A percentile compares a stretch with the other conserved stretches of the same genome.
phyloP scores from a whole-genome alignment of 2,797 vertebrate species.

The Falco rusticolus region DNA sequence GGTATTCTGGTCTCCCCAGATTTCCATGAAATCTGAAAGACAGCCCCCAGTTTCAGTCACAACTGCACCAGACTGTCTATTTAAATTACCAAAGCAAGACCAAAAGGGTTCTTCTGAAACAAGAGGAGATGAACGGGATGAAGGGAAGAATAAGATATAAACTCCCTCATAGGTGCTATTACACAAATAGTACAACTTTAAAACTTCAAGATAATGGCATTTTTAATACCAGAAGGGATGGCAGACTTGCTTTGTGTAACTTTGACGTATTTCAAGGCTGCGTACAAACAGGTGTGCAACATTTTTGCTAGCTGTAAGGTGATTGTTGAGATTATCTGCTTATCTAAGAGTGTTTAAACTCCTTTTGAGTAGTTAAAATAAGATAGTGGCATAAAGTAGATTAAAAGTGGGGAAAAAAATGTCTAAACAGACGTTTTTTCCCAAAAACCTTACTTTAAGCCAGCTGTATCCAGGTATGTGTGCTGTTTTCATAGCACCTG shows the following conservation, averaged over 20 bases:
- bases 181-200: neutral
- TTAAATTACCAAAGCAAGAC: slow-evolving; percentile 19
- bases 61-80: neutral
- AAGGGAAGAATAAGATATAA: neutral
- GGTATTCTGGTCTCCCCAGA: neutral
- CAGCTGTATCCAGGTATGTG: neutral
- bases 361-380: neutral
- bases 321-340: slow-evolving; percentile 5
- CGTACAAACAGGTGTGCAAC: neutral
- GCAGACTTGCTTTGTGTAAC: neutral
- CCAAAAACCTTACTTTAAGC: neutral
- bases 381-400: neutral
- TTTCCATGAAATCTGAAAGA: neutral
- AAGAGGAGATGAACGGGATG: slow-evolving; percentile 23
- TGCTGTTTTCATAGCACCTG: neutral
- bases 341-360: neutral
- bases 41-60: neutral
- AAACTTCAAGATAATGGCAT: slow-evolving; percentile 29
- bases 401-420: neutral
- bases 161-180: neutral
- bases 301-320: neutral
- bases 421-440: neutral
- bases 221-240: slow-evolving; percentile 30
- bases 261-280: slow-evolving; percentile 8
- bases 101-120: slow-evolving; percentile 7